Evolutionary conservation across 2,113 vertebrate genomes (phyloP), one percentile per base, ranked within the genome.

Genomic region (Leptobrachium leishanense): DNA sequence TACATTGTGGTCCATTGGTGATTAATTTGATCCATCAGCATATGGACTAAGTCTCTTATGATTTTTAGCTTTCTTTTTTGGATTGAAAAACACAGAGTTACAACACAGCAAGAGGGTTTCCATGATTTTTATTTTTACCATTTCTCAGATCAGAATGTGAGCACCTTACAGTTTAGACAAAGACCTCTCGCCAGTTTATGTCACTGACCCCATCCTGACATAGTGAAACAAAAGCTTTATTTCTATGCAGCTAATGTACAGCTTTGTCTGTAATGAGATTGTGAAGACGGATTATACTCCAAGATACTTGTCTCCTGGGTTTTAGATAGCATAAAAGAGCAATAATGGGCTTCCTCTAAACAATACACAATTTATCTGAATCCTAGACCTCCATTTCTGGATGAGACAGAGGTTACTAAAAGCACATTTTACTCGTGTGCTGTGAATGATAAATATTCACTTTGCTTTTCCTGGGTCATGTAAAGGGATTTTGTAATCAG

Each of bases 311-410:
- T 40, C 43, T 71, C 43, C 13, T 31, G 68, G 68, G 43, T 43
- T 63, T 71, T 71, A 43, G 54, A 63, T 77, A 54, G 41, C 75
- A 78, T 46, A 71, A 5, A 70, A 53, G 41, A 40, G 57, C 15
- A 42, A 78, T 64, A 64, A 71, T 64, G 6, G 20, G 20, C 43
- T 72, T 53, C 5, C 40, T 64, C 68, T 31, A 64, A 78, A 64
- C 68, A 78, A 41, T 10, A 40, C 68, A 20, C 31, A 42, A 71
- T 71, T 71, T 71, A 31, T 41, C 40, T 78, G 55, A 71, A 53
- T 46, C 71, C 68, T 42, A 53, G 76, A 43, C 69, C 42, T 77
- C 67, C 11, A 8, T 11, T 75, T 66, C 59, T 40, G 69, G 55
- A 78, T 71, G 43, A 71, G 7, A 15, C 59, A 41, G 31, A 63